Evolutionary conservation across 1,140 invertebrate genomes (phyloP).

Genomic region (Macrotrachela quadricornifera): DNA sequence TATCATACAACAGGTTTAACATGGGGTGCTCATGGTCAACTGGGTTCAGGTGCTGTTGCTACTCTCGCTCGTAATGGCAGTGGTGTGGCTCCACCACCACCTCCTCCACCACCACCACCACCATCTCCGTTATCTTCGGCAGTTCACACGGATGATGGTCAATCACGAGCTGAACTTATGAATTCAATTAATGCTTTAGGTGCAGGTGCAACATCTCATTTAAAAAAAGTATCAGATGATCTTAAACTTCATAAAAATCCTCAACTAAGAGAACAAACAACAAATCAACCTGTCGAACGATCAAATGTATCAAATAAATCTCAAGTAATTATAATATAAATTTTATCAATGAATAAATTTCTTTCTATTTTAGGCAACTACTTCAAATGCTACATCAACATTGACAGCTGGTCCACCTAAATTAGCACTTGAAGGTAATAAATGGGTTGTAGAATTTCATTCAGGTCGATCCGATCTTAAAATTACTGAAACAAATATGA

Average conservation of each 20-base stretch:
- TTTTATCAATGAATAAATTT: conserved; percentile 11
- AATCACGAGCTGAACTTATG: too few relatives aligned
- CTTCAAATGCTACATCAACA: conserved; percentile 10
- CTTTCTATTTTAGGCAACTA: conserved; percentile 9
- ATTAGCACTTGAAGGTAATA: conserved; percentile 69
- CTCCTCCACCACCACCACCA: conserved; percentile 26
- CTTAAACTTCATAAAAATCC: conserved; percentile 99
- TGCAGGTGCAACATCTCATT: conserved; percentile 64
- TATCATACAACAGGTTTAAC: conserved; percentile 83
- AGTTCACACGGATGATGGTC: conserved; percentile 10
- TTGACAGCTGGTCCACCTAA: conserved; percentile 50
- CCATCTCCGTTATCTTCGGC: conserved; percentile 6
- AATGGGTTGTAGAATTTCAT: conserved; percentile 86
- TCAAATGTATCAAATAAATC: too few relatives aligned
- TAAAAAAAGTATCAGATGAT: conserved; percentile 76
- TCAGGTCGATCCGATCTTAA: conserved; percentile 54
- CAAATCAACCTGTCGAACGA: too few relatives aligned
- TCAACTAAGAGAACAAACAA: conserved; percentile 36
- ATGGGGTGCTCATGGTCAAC: conserved; percentile 43
- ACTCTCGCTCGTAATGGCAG: too few relatives aligned
- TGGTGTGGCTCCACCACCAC: background rate
- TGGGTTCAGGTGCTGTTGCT: background rate
- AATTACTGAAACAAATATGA: conserved; percentile 70
- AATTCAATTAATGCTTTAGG: conserved; percentile 48
- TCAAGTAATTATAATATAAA: background rate